Evolutionary conservation across 2,888 invertebrate genomes (phyloP).

Genomic region (Zeuzera pyrina): DNA sequence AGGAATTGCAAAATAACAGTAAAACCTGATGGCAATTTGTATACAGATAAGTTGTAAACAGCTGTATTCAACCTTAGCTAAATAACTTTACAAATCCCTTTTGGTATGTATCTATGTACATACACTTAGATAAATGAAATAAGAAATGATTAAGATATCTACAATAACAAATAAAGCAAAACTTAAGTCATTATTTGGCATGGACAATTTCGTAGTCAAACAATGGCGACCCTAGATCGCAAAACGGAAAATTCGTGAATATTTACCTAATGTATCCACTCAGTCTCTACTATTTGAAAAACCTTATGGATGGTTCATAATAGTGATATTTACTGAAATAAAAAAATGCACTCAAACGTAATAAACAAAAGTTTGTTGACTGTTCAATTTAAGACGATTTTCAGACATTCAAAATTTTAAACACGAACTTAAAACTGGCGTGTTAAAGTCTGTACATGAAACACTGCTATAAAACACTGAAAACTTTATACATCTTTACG

Average conservation of each 20-base stretch:
- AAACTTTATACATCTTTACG: constrained; percentile 66
- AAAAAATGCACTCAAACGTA: constrained; percentile 60
- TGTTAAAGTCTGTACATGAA: constrained; percentile 52
- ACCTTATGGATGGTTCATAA: constrained; percentile 61
- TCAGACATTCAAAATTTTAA: constrained; percentile 56
- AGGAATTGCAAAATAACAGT: too few relatives aligned
- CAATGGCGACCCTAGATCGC: constrained; percentile 68
- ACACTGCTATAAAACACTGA: constrained; percentile 67
- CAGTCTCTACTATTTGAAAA: constrained; percentile 61
- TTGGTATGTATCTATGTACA: too few relatives aligned
- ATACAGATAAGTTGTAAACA: too few relatives aligned
- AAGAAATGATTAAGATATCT: too few relatives aligned
- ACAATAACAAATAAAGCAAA: constrained; percentile 22
- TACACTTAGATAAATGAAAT: too few relatives aligned
- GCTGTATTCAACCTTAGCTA: too few relatives aligned
- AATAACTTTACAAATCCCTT: too few relatives aligned
- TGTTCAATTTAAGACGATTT: constrained; percentile 66
- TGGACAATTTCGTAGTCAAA: constrained; percentile 44
- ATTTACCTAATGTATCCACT: constrained; percentile 65
- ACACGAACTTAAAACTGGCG: constrained; percentile 52
- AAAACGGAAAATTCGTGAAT: constrained; percentile 27
- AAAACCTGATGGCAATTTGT: too few relatives aligned
- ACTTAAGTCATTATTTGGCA: constrained; percentile 16
- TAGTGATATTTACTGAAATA: constrained; percentile 53
- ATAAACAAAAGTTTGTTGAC: constrained; percentile 75